Evolutionary conservation across 2,797 vertebrate species (phyloP).

Genomic region (Pogoniulus pusillus): DNA sequence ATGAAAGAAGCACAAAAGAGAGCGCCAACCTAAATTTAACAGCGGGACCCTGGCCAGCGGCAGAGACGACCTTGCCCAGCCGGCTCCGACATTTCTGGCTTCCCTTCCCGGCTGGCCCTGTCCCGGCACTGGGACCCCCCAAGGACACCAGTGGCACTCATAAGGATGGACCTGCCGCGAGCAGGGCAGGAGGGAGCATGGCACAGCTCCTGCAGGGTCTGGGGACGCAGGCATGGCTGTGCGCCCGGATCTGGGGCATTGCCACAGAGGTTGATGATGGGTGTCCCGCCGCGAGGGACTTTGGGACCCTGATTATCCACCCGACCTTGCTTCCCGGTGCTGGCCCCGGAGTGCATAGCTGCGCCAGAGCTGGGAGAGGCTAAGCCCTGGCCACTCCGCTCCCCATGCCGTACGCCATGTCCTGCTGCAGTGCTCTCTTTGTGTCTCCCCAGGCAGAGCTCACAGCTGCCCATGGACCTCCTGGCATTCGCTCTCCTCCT

Average conservation of each 20-base stretch:
- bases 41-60: slow-evolving; percentile 4
- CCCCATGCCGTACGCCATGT: accelerated
- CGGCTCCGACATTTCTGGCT: not conserved
- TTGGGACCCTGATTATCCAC: not conserved
- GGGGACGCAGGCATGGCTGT: not conserved
- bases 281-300: accelerated
- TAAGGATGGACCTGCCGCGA: not conserved
- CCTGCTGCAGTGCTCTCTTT: not conserved
- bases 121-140: not conserved
- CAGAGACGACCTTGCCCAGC: not conserved
- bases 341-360: not conserved
- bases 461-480: slow-evolving; percentile 9
- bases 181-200: not conserved
- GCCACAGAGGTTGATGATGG: not conserved
- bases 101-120: not conserved
- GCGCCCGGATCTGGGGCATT: accelerated
- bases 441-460: not conserved
- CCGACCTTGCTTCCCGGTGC: not conserved
- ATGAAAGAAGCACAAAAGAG: slow-evolving; percentile 43
- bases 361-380: not conserved
- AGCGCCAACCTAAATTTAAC: slow-evolving; percentile 38
- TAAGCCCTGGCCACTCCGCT: accelerated
- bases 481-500: not conserved
- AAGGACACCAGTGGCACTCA: not conserved
- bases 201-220: accelerated